A percentile compares a stretch with the other conserved stretches of the same genome.
Conservation (phyloP, 2,113 vertebrate species). For the Gobio gobio region DNA sequence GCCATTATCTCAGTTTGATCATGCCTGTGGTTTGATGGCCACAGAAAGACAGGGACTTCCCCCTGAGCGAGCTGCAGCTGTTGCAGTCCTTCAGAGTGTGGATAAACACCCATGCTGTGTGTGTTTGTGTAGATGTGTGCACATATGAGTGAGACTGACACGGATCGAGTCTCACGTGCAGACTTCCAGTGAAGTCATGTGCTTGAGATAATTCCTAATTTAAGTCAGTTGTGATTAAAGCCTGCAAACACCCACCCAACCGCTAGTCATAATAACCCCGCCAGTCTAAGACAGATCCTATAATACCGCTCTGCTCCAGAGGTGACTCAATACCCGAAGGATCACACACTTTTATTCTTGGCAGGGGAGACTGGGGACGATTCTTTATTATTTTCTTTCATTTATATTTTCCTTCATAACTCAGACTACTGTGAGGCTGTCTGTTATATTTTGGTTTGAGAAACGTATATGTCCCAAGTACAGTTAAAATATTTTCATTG, state of each 20-base stretch:
- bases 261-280: conserved; percentile 1
- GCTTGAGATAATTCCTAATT: conserved; percentile 49
- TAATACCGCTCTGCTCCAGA: background rate
- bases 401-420: conserved; percentile 12
- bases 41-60: conserved; percentile 56
- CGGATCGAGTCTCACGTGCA: conserved; percentile 1
- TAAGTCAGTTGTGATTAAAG: conserved; percentile 18
- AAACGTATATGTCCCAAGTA: background rate
- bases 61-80: conserved; percentile 53
- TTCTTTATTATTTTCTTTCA: conserved; percentile 15
- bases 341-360: background rate
- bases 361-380: background rate
- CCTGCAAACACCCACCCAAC: conserved; percentile 1
- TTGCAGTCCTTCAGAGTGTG: conserved; percentile 51
- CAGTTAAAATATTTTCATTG: background rate
- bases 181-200: conserved; percentile 40
- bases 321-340: conserved; percentile 4
- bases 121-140: conserved; percentile 25
- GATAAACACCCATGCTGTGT: conserved; percentile 42
- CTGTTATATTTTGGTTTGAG: background rate
- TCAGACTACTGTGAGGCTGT: background rate
- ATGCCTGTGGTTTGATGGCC: conserved; percentile 23
- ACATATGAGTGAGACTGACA: background rate
- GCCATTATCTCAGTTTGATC: conserved; percentile 32
- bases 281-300: conserved; percentile 1